These are phyloP conservation scores for Centropus unirufus DNA, from an alignment of 2,113 vertebrate genomes.

Conservation along the genomic window DNA sequence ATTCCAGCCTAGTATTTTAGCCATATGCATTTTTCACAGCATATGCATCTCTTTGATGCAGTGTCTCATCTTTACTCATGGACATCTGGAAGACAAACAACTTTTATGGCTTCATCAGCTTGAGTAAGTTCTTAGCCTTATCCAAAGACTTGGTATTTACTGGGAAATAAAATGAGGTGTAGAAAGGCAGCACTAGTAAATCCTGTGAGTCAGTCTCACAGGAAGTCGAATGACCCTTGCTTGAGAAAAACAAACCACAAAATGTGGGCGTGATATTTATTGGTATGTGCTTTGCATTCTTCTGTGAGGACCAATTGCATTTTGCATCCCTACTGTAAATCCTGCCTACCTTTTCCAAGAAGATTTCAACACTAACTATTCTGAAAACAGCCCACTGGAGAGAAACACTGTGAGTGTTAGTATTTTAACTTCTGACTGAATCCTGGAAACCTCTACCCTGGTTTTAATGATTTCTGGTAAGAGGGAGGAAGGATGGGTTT, in stretches of 20 bases:
- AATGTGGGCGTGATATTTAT: conserved; percentile 33
- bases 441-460: not conserved
- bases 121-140: not conserved
- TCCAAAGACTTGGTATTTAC: conserved; percentile 29
- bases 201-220: conserved; percentile 1
- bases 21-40: not conserved
- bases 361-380: not conserved
- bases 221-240: conserved; percentile 26
- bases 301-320: not conserved
- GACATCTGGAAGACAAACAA: not conserved
- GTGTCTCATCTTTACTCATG: not conserved
- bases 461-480: not conserved
- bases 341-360: not conserved
- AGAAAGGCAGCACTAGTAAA: conserved; percentile 2
- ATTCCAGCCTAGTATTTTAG: not conserved
- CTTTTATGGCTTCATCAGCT: not conserved
- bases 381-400: not conserved
- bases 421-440: not conserved
- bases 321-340: not conserved
- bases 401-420: not conserved
- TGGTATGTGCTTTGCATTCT: conserved; percentile 25
- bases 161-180: conserved; percentile 31
- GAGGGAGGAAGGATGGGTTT: not conserved
- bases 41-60: not conserved
- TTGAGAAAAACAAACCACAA: conserved; percentile 36